These are phyloP conservation scores for Connochaetes taurinus DNA, from an alignment of 2,113 vertebrate genomes.

Conservation along the genomic window DNA sequence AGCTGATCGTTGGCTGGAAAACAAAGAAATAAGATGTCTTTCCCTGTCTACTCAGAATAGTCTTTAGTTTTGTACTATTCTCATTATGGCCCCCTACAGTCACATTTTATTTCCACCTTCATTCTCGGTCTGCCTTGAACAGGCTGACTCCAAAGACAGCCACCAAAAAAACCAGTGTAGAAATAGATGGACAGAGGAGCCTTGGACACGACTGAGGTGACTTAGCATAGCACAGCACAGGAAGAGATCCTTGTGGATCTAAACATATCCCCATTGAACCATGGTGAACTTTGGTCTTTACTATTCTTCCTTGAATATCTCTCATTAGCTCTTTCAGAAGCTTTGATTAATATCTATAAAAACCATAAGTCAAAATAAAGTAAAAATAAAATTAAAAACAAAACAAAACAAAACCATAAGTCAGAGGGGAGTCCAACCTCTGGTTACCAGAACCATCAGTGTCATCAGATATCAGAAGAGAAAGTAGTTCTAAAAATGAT, in stretches of 20 bases:
- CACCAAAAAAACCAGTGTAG: background rate
- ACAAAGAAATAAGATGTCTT: background rate
- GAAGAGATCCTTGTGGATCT: background rate
- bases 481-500: background rate
- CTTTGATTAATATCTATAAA: background rate
- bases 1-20: background rate
- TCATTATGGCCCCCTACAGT: background rate
- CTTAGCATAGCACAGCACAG: background rate
- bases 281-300: background rate
- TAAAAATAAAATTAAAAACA: too few species aligned
- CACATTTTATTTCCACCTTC: background rate
- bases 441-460: background rate
- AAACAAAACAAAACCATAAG: background rate
- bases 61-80: background rate
- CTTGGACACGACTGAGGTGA: fast-evolving
- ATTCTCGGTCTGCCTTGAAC: background rate
- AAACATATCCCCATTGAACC: background rate
- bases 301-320: background rate
- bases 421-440: background rate
- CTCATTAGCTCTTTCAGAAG: background rate
- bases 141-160: background rate
- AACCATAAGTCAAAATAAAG: background rate
- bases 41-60: background rate
- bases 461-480: background rate
- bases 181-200: background rate